Percentiles rank a stretch among this genome's conserved stretches.
phyloP scores from a whole-genome alignment of 2,888 invertebrate species.

The Tipula vernalis region DNA sequence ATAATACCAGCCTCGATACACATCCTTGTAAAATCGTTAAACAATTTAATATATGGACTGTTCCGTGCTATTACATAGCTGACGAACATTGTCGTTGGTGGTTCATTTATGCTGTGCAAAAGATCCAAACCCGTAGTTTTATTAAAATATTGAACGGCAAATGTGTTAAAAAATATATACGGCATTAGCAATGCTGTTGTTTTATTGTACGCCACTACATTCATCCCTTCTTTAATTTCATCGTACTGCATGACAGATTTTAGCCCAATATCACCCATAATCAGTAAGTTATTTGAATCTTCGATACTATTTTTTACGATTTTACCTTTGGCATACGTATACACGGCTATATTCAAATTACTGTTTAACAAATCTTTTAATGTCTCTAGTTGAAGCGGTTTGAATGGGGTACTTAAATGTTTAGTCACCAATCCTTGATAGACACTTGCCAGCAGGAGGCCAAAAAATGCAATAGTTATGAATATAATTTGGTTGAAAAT shows the following conservation, averaged over 20 bases:
- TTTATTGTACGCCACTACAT: background rate
- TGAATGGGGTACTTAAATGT: background rate
- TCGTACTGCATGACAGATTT: background rate
- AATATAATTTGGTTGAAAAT: background rate
- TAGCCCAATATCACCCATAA: background rate
- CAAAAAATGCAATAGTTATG: background rate
- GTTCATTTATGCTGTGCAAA: background rate
- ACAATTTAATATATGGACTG: background rate
- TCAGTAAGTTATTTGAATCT: background rate
- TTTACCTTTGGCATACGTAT: background rate
- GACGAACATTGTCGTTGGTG: background rate
- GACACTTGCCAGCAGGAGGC: background rate
- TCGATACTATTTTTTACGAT: background rate
- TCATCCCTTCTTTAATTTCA: background rate
- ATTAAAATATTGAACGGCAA: background rate
- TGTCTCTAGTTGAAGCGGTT: background rate
- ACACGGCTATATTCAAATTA: background rate
- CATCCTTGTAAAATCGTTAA: background rate
- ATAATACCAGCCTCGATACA: background rate
- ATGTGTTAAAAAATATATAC: background rate
- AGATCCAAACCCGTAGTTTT: background rate
- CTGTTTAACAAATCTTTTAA: background rate
- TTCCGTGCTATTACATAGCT: background rate
- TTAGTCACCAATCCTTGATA: background rate
- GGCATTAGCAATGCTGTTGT: background rate